A percentile compares a stretch with the other conserved stretches of the same genome.
These are phyloP conservation scores for Orthonyx spaldingii DNA, from an alignment of 2,113 vertebrate genomes.

Conservation along the genomic window DNA sequence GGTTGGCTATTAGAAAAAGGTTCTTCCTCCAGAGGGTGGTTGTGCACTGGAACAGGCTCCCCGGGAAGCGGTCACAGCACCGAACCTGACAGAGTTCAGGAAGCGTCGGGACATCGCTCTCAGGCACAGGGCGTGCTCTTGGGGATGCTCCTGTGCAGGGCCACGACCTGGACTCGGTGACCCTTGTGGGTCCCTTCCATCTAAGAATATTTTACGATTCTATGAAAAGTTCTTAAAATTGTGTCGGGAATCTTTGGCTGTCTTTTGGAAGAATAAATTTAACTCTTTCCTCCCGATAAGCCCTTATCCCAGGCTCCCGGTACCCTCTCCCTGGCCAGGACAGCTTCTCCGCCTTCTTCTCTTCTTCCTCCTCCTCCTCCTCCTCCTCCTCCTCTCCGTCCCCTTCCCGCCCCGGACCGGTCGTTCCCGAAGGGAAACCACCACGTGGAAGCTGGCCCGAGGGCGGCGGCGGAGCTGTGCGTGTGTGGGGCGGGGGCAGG, in stretches of 20 bases:
- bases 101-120: rapidly evolving
- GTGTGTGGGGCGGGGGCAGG: background rate
- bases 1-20: background rate
- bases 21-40: rapidly evolving
- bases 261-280: background rate
- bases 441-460: background rate
- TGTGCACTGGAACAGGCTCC: background rate
- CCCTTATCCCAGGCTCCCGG: rapidly evolving
- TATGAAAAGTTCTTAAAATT: background rate
- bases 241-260: background rate
- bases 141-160: background rate
- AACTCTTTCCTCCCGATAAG: background rate
- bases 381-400: background rate
- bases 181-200: background rate
- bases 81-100: rapidly evolving
- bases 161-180: background rate
- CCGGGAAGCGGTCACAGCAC: background rate
- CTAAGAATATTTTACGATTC: background rate
- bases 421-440: background rate
- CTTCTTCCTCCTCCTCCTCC: background rate
- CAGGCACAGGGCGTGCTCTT: rapidly evolving
- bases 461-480: background rate
- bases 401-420: background rate
- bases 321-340: rapidly evolving
- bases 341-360: background rate